Percentiles rank a stretch among this genome's conserved stretches.
These are phyloP conservation scores for Poecilus cupreus DNA, from an alignment of 2,888 invertebrate species.

Conservation along the genomic window DNA sequence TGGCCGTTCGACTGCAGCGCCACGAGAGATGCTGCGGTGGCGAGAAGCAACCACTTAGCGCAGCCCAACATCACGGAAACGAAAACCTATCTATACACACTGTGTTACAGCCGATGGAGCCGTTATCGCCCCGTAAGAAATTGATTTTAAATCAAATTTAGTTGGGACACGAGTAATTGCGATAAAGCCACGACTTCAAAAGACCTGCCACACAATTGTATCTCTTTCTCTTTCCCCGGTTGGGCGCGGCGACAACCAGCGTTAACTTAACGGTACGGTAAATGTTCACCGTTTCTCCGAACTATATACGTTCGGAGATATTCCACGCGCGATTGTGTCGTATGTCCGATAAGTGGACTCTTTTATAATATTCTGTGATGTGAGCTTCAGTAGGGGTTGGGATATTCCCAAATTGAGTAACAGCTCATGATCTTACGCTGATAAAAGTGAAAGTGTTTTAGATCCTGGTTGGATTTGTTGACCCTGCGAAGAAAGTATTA, in stretches of 20 bases:
- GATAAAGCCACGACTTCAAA: conserved; percentile 20
- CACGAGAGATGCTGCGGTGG: conserved; percentile 73
- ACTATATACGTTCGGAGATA: background rate
- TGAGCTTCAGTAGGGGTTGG: background rate
- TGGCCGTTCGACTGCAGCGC: conserved; percentile 77
- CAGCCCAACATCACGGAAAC: conserved; percentile 67
- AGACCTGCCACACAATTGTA: background rate
- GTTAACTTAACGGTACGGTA: conserved; percentile 28
- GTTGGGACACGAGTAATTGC: conserved; percentile 15
- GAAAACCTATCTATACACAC: conserved; percentile 34
- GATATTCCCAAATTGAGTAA: conserved; percentile 48
- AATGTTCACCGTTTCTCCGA: conserved; percentile 12
- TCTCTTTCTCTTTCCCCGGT: background rate
- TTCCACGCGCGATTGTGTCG: conserved; percentile 4
- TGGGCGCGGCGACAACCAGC: background rate
- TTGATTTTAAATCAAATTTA: conserved; percentile 53
- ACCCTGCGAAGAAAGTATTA: conserved; percentile 43
- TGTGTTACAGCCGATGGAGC: background rate
- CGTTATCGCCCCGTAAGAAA: conserved; percentile 20
- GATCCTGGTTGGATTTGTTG: conserved; percentile 47
- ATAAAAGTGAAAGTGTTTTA: conserved; percentile 46
- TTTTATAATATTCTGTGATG: conserved; percentile 24
- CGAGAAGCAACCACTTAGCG: conserved; percentile 76
- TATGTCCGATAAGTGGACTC: conserved; percentile 1
- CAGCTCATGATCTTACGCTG: background rate